Percentiles rank a stretch among this genome's conserved stretches.
Evolutionary conservation across 1,140 invertebrate species (phyloP).

Genomic region (Homarus americanus): DNA sequence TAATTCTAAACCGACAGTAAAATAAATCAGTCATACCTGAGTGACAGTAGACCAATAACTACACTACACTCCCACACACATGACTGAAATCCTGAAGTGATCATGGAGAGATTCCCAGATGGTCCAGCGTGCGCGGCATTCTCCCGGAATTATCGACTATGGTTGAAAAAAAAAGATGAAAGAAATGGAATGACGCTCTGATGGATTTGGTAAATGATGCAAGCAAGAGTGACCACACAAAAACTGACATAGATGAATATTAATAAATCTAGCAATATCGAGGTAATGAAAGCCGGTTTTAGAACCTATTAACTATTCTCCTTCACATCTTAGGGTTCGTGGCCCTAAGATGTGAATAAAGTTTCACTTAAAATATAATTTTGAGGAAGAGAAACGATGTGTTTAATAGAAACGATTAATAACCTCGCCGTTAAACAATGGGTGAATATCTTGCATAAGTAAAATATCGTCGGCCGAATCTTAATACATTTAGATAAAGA

Average conservation of each 20-base stretch:
- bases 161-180: background rate
- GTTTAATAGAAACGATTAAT: constrained; percentile 40
- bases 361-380: background rate
- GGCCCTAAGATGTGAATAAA: background rate
- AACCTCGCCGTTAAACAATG: constrained; percentile 11
- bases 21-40: constrained; percentile 7
- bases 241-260: too few relatives aligned
- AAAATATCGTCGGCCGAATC: constrained; percentile 56
- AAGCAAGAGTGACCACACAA: constrained; percentile 10
- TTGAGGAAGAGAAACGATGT: background rate
- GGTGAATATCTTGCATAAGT: constrained; percentile 64
- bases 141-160: background rate
- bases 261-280: too few relatives aligned
- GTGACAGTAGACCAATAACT: background rate
- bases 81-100: background rate
- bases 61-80: background rate
- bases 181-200: constrained; percentile 34
- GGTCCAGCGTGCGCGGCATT: background rate
- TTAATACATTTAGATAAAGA: constrained; percentile 71
- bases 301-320: too few relatives aligned
- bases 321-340: too few relatives aligned
- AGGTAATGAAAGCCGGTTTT: too few relatives aligned
- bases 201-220: constrained; percentile 33
- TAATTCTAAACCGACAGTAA: background rate
- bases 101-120: background rate